Evolutionary conservation across 2,888 invertebrate genomes (phyloP).

Genomic region (Strigamia maritima): DNA sequence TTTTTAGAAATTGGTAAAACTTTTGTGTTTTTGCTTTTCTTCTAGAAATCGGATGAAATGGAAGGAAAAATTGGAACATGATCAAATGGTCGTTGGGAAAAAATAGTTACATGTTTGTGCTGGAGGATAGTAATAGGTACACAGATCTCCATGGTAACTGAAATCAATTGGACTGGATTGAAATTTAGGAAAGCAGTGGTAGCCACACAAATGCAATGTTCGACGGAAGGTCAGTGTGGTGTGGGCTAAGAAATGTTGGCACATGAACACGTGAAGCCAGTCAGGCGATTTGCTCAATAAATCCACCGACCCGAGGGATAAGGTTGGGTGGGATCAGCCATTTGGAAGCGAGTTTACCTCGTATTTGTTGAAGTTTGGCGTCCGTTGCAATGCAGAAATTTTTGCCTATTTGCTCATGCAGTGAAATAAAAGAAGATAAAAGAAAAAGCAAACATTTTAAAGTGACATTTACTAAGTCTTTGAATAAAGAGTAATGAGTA

Average conservation of each 20-base stretch:
- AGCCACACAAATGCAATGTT: neutral
- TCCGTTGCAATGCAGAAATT: neutral
- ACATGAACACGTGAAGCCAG: conserved; percentile 12
- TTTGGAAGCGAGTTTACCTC: conserved; percentile 26
- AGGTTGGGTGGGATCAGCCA: neutral
- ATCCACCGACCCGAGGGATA: conserved; percentile 13
- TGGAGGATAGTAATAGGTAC: neutral
- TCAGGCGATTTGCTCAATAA: conserved; percentile 18
- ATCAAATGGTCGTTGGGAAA: neutral
- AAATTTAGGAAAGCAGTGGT: neutral
- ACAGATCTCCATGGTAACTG: neutral
- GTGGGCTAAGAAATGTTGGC: neutral
- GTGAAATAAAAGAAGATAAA: neutral
- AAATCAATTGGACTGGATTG: conserved; percentile 9
- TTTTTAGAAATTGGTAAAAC: too few species aligned
- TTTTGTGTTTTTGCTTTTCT: too few species aligned
- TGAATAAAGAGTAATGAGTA: too few species aligned
- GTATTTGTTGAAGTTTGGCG: conserved; percentile 19
- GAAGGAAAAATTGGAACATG: neutral
- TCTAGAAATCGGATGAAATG: too few species aligned
- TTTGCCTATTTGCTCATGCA: neutral
- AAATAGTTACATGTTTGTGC: neutral
- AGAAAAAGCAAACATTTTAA: neutral
- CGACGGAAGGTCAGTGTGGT: neutral
- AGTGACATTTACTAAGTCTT: neutral